A percentile compares a stretch with the other conserved stretches of the same genome.
Conservation (phyloP, 1,140 invertebrate genomes). For the Solenopsis invicta region DNA sequence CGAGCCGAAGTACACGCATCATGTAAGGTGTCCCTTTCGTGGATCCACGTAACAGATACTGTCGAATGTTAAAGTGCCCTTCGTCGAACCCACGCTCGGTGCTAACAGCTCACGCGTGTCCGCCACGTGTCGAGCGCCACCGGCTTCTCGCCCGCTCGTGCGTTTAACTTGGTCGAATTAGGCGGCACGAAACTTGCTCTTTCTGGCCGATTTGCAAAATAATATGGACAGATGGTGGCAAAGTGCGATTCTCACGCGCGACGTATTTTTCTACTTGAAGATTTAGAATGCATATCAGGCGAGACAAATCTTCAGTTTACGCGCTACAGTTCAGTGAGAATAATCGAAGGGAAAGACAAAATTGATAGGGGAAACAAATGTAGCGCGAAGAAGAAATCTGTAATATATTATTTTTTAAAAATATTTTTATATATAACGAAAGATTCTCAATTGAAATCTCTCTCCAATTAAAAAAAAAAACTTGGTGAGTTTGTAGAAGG, state of each 20-base stretch:
- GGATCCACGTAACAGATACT: constrained; percentile 31
- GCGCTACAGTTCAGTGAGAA: constrained; percentile 32
- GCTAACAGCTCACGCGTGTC: constrained; percentile 79
- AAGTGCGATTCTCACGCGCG: constrained; percentile 49
- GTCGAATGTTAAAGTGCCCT: constrained; percentile 46
- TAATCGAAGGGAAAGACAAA: neutral
- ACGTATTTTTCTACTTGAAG: constrained; percentile 54
- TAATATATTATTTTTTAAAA: constrained; percentile 2
- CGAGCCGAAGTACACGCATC: constrained; percentile 33
- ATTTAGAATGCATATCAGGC: neutral
- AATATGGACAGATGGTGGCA: constrained; percentile 69
- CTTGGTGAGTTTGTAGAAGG: too few relatives aligned
- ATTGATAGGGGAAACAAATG: too few relatives aligned
- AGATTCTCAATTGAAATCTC: too few relatives aligned
- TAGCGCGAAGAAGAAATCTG: neutral
- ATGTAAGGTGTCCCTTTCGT: constrained; percentile 69
- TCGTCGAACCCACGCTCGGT: constrained; percentile 35
- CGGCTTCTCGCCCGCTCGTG: constrained; percentile 61
- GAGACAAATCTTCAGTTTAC: constrained; percentile 40
- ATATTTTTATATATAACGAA: neutral
- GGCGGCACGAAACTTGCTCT: constrained; percentile 62
- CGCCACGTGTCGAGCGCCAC: constrained; percentile 73
- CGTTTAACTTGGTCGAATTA: constrained; percentile 77
- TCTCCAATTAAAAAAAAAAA: too few relatives aligned
- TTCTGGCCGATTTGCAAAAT: constrained; percentile 67